These are phyloP conservation scores for Heterodera filipjevi DNA, from an alignment of 2,888 invertebrate species.

Conservation along the genomic window DNA sequence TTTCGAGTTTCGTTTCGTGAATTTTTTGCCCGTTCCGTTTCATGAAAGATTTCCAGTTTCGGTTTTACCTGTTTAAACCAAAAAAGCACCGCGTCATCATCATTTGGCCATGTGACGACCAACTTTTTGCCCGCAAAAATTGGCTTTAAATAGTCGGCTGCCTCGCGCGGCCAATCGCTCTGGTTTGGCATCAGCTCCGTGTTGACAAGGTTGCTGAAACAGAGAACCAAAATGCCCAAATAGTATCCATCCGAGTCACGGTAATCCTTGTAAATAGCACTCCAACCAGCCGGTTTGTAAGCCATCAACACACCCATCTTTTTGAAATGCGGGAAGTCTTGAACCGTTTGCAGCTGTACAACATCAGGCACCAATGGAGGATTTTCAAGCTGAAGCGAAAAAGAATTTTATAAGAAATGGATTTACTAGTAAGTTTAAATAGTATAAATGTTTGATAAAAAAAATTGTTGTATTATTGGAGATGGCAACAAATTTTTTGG, in stretches of 20 bases:
- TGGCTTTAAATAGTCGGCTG: not conserved
- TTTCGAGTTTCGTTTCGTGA: not conserved
- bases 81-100: conserved; percentile 10
- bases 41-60: too few species aligned
- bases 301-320: not conserved
- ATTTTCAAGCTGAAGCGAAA: too few species aligned
- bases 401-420: too few species aligned
- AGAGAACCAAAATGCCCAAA: not conserved
- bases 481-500: too few species aligned
- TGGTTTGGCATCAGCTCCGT: not conserved
- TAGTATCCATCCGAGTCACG: not conserved
- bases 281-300: not conserved
- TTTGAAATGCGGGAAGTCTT: not conserved
- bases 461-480: too few species aligned
- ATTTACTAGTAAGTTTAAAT: too few species aligned
- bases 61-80: conserved; percentile 3
- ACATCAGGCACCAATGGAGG: not conserved
- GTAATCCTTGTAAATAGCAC: not conserved
- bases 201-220: conserved; percentile 1
- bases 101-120: not conserved
- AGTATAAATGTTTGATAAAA: too few species aligned
- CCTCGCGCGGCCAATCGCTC: not conserved
- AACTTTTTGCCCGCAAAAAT: not conserved
- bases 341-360: not conserved
- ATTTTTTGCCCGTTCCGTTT: not conserved